A percentile compares a stretch with the other conserved stretches of the same genome.
These are phyloP conservation scores for Invenusta paracnida DNA, from an alignment of 2,888 invertebrate species.

Conservation along the genomic window DNA sequence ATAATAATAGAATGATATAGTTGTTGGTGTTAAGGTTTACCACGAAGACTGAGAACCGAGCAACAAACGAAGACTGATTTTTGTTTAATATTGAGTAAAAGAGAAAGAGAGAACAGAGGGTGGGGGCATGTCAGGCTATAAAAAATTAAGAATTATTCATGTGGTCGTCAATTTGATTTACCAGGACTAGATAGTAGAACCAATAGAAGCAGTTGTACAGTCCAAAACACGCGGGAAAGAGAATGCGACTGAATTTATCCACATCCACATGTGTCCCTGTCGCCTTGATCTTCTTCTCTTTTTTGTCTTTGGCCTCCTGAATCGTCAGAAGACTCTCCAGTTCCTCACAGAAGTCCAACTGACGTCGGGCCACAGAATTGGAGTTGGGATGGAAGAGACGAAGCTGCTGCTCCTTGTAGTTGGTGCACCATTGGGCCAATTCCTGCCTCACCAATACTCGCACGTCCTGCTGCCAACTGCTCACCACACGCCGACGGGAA, in stretches of 20 bases:
- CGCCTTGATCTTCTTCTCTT: not conserved
- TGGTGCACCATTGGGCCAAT: slow-evolving; percentile 32
- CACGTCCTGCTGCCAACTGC: slow-evolving; percentile 38
- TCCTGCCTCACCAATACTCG: slow-evolving; percentile 38
- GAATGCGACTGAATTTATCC: slow-evolving; percentile 42
- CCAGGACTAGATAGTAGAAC: slow-evolving; percentile 44
- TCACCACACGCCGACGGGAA: not conserved
- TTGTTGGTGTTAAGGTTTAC: no score
- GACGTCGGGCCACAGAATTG: slow-evolving; percentile 4
- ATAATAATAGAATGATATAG: no score
- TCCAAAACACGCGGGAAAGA: slow-evolving; percentile 43
- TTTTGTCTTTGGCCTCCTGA: slow-evolving; percentile 15
- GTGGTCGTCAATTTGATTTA: slow-evolving; percentile 11
- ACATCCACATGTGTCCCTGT: not conserved
- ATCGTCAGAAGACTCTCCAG: slow-evolving; percentile 37
- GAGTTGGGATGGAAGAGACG: slow-evolving; percentile 33
- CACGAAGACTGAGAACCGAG: no score
- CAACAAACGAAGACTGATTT: no score
- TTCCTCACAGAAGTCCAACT: slow-evolving; percentile 40
- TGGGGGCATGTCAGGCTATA: no score
- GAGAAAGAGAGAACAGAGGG: no score
- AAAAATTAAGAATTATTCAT: no score
- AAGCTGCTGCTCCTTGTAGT: slow-evolving; percentile 30
- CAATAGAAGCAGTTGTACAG: slow-evolving; percentile 45
- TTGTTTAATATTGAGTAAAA: no score